Evolutionary conservation across 2,113 vertebrate species (phyloP).

Genomic region (Motacilla tschutschensis): DNA sequence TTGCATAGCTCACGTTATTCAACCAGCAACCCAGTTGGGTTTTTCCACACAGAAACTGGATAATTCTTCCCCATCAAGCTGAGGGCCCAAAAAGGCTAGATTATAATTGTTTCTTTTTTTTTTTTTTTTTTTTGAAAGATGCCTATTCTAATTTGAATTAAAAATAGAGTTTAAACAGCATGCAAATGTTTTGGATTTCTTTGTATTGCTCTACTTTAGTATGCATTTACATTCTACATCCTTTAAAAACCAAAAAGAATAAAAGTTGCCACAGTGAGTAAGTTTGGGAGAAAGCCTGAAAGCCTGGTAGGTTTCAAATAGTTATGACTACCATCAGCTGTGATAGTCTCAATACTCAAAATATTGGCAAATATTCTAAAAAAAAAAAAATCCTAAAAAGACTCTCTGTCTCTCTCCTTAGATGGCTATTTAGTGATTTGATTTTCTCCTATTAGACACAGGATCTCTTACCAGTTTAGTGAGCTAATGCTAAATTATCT

Average conservation of each 20-base stretch:
- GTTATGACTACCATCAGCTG: not conserved
- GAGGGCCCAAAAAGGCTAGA: not conserved
- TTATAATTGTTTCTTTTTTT: not conserved
- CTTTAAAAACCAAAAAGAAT: not conserved
- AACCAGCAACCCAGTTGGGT: not conserved
- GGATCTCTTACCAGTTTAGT: not conserved
- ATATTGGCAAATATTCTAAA: not conserved
- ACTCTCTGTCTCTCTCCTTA: accelerated
- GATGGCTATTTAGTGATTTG: not conserved
- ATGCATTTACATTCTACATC: not conserved
- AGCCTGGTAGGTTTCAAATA: not conserved
- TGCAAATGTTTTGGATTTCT: not conserved
- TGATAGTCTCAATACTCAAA: not conserved
- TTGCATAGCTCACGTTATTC: not conserved
- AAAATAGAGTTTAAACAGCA: not conserved
- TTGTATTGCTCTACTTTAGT: not conserved
- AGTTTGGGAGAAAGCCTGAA: not conserved
- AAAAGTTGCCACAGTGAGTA: not conserved
- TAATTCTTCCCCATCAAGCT: not conserved
- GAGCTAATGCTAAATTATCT: conserved; percentile 27
- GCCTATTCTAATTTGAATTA: not conserved
- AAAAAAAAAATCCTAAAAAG: not conserved
- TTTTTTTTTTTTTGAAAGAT: not conserved
- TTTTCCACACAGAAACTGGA: not conserved
- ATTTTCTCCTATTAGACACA: not conserved